Base-by-base conservation (phyloP, 2,888 invertebrate genomes). In the Morinoia aosen region DNA sequence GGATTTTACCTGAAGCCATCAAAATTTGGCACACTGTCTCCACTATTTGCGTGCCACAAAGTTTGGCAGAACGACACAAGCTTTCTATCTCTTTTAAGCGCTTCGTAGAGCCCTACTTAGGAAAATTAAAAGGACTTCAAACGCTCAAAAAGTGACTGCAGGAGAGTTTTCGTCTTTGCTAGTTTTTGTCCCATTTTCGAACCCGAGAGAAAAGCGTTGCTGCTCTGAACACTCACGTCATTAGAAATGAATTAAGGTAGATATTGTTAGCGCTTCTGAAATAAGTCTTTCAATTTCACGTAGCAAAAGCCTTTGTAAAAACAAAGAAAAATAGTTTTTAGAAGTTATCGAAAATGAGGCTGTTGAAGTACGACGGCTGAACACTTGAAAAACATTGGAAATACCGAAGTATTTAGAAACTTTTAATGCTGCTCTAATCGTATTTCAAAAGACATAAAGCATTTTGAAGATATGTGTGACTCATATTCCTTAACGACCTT, bases 91-190 rank as follows among this genome's bases (percentile, higher is more conserved):
- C 33, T 33, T 76, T 76, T 76, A 76, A 76, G 76, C 76, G 76
- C 76, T 76, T 76, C 76, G 76, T 76, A 76, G 76, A 76, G 76
- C 76, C 76, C 76, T 76, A 76, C 76, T 76, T 76, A 76, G 33
- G 76, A 76, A 76, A 76, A 76, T 76, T 76, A 76, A 76, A 76
- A 76, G 25, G 76, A 76, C 76, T 76, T 10, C 76, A 76, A 76
- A 76, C 61, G 76, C 76, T 25, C 0, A 76, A 76, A 76, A 76
- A 76, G 33, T 10, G 25, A 16, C 76, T 33, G 33, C 25, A 16
- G 33, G 25, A 33, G 76, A 76, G 76, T 33, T 76, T 76, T 76
- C 1, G 25, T 76, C 76, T 76, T 76, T 0, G 25, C 76, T 16
- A 76, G 76, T 76, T 76, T 76, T 33, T 76, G 16, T 7, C 8